Conservation (phyloP, 1,140 invertebrate species). For the Sesamia nonagrioides region DNA sequence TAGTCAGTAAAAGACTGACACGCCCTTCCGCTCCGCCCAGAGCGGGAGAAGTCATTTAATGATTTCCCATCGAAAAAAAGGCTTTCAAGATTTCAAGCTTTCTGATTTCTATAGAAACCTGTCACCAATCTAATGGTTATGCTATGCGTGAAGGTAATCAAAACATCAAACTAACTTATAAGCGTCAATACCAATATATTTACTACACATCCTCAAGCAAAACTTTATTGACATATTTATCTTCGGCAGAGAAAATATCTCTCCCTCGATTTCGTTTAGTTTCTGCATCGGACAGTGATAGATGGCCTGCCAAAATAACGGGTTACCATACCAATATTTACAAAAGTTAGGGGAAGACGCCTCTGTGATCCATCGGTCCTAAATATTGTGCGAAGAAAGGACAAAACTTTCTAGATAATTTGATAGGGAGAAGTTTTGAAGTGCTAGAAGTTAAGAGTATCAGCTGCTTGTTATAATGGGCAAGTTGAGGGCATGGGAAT, state of each 20-base stretch:
- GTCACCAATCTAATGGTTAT: no score
- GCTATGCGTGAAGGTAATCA: background rate
- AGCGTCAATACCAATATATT: conserved; percentile 26
- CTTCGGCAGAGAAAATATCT: conserved; percentile 55
- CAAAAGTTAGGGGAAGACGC: conserved; percentile 56
- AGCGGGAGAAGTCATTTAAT: no score
- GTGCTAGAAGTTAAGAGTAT: conserved; percentile 7
- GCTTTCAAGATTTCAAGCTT: no score
- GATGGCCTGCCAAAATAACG: conserved; percentile 67
- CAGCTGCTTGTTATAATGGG: conserved; percentile 5
- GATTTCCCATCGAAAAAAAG: no score
- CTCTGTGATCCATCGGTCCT: conserved; percentile 58
- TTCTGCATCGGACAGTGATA: conserved; percentile 70
- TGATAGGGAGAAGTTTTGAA: conserved; percentile 1
- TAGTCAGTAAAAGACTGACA: no score
- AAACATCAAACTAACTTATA: conserved; percentile 7
- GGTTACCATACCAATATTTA: conserved; percentile 70
- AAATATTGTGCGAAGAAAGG: conserved; percentile 43
- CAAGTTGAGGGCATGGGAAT: background rate
- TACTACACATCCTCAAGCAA: background rate
- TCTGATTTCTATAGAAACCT: no score
- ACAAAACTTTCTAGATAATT: conserved; percentile 26
- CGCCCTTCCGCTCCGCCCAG: no score
- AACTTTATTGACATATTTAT: conserved; percentile 54
- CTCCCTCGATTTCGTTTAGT: conserved; percentile 62